phyloP scores from a whole-genome alignment of 2,888 invertebrate genomes.

The Drosophila leonis region DNA sequence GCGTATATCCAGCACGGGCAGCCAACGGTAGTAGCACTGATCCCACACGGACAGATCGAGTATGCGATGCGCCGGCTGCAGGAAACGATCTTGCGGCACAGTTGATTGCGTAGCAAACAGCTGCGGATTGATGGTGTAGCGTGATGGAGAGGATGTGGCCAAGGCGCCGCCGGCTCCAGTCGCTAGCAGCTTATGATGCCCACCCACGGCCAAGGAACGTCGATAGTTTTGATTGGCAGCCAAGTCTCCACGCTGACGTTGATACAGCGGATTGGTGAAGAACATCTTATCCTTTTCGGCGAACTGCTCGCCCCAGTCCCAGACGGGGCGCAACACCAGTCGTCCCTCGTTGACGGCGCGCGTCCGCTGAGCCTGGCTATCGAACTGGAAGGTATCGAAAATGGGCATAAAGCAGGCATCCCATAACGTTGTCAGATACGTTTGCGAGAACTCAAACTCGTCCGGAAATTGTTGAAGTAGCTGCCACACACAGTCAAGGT shows the following conservation, averaged over 20 bases:
- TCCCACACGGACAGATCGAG: conserved; percentile 91
- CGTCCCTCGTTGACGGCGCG: conserved; percentile 86
- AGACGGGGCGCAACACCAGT: conserved; percentile 91
- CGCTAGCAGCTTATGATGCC: conserved; percentile 9
- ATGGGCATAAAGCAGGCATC: conserved; percentile 94
- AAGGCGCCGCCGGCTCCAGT: neutral
- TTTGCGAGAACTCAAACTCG: conserved; percentile 96
- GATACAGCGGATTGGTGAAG: conserved; percentile 94
- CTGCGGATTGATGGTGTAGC: conserved; percentile 82
- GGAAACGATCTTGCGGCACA: conserved; percentile 83
- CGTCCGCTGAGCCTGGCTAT: conserved; percentile 91
- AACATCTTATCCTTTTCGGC: conserved; percentile 91
- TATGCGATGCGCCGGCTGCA: conserved; percentile 87
- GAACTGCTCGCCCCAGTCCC: conserved; percentile 97
- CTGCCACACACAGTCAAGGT: conserved; percentile 98
- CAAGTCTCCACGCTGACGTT: conserved; percentile 75
- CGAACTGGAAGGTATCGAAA: conserved; percentile 97
- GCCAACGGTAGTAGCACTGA: conserved; percentile 96
- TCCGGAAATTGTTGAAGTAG: conserved; percentile 94
- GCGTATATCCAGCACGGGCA: conserved; percentile 90
- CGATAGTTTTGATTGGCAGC: conserved; percentile 74
- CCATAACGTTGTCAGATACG: conserved; percentile 96
- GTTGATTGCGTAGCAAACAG: conserved; percentile 83
- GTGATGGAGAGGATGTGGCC: conserved; percentile 51
- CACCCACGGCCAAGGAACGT: conserved; percentile 79